phyloP scores from a whole-genome alignment of 2,888 invertebrate species.

The Enchytraeus crypticus region DNA sequence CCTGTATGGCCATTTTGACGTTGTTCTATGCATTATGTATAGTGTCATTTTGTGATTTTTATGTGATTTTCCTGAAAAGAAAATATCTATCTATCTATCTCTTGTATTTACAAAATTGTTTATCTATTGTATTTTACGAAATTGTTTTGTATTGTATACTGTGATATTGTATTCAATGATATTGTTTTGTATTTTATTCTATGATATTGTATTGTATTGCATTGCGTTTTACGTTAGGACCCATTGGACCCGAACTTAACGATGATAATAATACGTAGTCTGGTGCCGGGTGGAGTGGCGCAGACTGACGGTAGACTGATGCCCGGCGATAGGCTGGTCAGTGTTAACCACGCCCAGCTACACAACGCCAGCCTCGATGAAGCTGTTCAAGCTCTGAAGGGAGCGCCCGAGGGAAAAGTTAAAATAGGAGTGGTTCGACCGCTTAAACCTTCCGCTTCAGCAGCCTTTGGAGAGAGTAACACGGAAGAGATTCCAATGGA shows the following conservation, averaged over 20 bases:
- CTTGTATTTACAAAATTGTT: too few species aligned
- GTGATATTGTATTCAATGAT: too few species aligned
- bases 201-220: too few species aligned
- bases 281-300: slow-evolving; percentile 96
- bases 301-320: slow-evolving; percentile 90
- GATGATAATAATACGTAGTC: slow-evolving; percentile 90
- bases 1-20: too few species aligned
- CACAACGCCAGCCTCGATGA: slow-evolving; percentile 92
- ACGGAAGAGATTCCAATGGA: neutral
- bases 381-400: slow-evolving; percentile 88
- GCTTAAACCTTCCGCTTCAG: slow-evolving; percentile 33
- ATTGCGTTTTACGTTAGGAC: slow-evolving; percentile 61
- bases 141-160: too few species aligned
- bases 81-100: too few species aligned
- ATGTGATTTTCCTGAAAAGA: too few species aligned
- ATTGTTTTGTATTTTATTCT: too few species aligned
- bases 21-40: too few species aligned
- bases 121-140: too few species aligned
- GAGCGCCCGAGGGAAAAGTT: slow-evolving; percentile 86
- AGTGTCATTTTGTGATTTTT: too few species aligned
- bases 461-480: neutral
- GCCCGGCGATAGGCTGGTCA: slow-evolving; percentile 76
- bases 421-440: slow-evolving; percentile 83
- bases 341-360: slow-evolving; percentile 80
- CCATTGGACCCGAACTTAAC: slow-evolving; percentile 92